phyloP scores from a whole-genome alignment of 1,140 invertebrate species.

The Cotesia typhae region DNA sequence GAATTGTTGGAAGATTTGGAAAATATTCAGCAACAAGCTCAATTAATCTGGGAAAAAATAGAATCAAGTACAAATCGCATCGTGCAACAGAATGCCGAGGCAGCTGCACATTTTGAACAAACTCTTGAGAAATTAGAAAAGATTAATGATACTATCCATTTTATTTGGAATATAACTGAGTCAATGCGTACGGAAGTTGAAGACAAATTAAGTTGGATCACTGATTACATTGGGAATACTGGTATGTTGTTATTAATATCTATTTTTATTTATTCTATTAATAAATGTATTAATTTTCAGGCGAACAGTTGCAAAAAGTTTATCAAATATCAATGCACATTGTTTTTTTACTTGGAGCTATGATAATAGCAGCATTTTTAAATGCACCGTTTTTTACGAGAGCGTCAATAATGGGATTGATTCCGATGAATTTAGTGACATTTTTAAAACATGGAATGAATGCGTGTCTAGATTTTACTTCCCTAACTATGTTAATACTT shows the following conservation, averaged over 20 bases:
- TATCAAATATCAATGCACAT: slow-evolving; percentile 51
- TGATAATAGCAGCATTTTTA: slow-evolving; percentile 60
- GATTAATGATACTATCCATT: slow-evolving; percentile 71
- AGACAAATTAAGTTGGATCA: slow-evolving; percentile 69
- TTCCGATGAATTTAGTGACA: slow-evolving; percentile 56
- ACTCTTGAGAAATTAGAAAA: slow-evolving; percentile 70
- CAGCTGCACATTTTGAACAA: slow-evolving; percentile 67
- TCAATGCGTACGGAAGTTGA: slow-evolving; percentile 66
- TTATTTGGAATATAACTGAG: slow-evolving; percentile 66
- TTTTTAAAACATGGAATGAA: slow-evolving; percentile 59
- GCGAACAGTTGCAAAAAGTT: slow-evolving; percentile 54
- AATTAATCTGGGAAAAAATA: slow-evolving; percentile 69
- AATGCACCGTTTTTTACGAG: slow-evolving; percentile 56
- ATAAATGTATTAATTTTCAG: slow-evolving; percentile 43
- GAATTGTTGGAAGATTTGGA: slow-evolving; percentile 69
- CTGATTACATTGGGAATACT: slow-evolving; percentile 66
- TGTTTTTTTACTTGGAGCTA: slow-evolving; percentile 54
- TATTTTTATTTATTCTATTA: slow-evolving; percentile 22
- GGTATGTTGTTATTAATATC: slow-evolving; percentile 54
- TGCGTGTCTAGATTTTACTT: slow-evolving; percentile 56
- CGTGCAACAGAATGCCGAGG: slow-evolving; percentile 67
- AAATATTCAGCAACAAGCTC: slow-evolving; percentile 67
- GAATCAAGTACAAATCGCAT: slow-evolving; percentile 64
- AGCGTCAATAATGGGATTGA: slow-evolving; percentile 53
- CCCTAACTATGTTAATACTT: slow-evolving; percentile 56